phyloP scores from a whole-genome alignment of 2,888 invertebrate species.

The Patella pellucida region DNA sequence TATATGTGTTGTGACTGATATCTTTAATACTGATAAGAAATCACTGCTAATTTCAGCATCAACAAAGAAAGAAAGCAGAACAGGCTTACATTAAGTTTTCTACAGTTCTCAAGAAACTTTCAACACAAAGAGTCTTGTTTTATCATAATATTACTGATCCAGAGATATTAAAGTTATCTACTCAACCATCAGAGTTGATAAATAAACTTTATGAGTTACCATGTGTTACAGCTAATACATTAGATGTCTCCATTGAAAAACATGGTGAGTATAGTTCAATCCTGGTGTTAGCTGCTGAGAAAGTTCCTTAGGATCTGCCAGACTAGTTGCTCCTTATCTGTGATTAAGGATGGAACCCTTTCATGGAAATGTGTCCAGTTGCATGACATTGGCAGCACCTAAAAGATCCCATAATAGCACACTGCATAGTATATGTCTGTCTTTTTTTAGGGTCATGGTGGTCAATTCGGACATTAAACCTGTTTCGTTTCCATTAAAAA shows the following conservation, averaged over 20 bases:
- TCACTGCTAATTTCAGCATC: too few relatives aligned
- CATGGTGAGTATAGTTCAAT: background rate
- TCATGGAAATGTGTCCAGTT: too few relatives aligned
- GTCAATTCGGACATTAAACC: background rate
- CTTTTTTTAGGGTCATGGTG: too few relatives aligned
- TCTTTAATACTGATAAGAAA: too few relatives aligned
- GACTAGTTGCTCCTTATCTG: too few relatives aligned
- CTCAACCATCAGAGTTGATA: conserved; percentile 49
- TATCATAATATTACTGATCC: conserved; percentile 48
- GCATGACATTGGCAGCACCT: too few relatives aligned
- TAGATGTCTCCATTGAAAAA: background rate
- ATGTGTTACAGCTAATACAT: conserved; percentile 32
- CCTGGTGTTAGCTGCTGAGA: background rate
- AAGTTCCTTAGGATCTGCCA: too few relatives aligned
- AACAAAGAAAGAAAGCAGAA: conserved; percentile 51
- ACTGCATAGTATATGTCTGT: too few relatives aligned
- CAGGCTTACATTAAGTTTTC: conserved; percentile 51
- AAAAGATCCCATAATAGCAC: too few relatives aligned
- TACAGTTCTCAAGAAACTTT: conserved; percentile 49
- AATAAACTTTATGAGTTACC: conserved; percentile 58
- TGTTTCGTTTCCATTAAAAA: background rate
- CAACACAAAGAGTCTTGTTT: conserved; percentile 57
- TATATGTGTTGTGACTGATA: too few relatives aligned
- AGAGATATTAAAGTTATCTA: conserved; percentile 45
- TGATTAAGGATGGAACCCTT: too few relatives aligned